phyloP scores from a whole-genome alignment of 2,888 invertebrate species.

The Eilema griseolum region DNA sequence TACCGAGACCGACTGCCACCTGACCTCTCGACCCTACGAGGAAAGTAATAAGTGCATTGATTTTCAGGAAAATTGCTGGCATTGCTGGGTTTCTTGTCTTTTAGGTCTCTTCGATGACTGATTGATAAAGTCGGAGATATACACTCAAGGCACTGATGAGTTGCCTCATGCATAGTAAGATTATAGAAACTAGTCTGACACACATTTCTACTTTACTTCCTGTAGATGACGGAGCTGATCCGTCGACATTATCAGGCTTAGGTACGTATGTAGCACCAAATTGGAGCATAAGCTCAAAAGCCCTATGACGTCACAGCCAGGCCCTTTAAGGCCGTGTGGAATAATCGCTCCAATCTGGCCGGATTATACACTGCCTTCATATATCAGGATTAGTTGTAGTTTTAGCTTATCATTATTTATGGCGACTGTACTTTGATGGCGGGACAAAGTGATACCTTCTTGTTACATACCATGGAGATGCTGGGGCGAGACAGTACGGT shows the following conservation, averaged over 20 bases:
- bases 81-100: no score
- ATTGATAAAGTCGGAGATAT: no score
- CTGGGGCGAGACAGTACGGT: not conserved
- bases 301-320: conserved; percentile 21
- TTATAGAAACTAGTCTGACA: not conserved
- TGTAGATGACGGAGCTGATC: conserved; percentile 17
- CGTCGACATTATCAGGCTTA: conserved; percentile 17
- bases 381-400: conserved; percentile 24
- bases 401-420: conserved; percentile 19
- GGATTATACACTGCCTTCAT: conserved; percentile 24
- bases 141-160: no score
- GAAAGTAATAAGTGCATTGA: no score
- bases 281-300: conserved; percentile 19
- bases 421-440: conserved; percentile 1
- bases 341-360: conserved; percentile 21
- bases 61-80: no score
- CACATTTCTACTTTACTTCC: conserved; percentile 7
- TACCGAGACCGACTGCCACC: no score
- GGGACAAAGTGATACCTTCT: not conserved
- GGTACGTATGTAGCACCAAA: conserved; percentile 26
- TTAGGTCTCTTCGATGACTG: no score
- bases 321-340: conserved; percentile 14
- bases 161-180: no score
- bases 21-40: no score
- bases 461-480: not conserved